These are phyloP conservation scores for Luffia ferchaultella DNA, from an alignment of 2,888 invertebrate species.

Conservation along the genomic window DNA sequence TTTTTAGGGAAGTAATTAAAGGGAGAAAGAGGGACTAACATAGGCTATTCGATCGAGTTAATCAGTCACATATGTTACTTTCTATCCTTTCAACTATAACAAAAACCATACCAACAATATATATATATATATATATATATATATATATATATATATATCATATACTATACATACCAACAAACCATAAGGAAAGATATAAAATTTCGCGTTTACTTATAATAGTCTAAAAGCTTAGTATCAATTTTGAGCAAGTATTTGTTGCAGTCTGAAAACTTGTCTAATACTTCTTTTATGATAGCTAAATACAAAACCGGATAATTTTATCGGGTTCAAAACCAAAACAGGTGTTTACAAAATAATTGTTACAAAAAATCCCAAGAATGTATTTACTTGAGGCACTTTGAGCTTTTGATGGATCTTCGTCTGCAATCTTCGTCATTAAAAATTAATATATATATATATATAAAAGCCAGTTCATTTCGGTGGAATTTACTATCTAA, in stretches of 20 bases:
- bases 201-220: no score
- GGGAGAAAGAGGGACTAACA: no score
- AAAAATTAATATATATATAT: slow-evolving; percentile 7
- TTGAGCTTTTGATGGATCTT: no score
- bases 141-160: no score
- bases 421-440: slow-evolving; percentile 1
- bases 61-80: no score
- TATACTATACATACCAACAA: no score
- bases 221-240: not conserved
- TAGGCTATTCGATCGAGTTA: no score
- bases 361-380: slow-evolving; percentile 6
- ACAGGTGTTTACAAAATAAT: slow-evolving; percentile 7
- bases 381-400: slow-evolving; percentile 7
- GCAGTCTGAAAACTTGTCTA: slow-evolving; percentile 1
- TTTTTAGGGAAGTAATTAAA: no score
- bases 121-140: no score
- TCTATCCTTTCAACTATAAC: no score
- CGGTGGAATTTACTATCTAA: slow-evolving; percentile 6
- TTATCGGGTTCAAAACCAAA: slow-evolving; percentile 2
- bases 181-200: no score
- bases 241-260: not conserved
- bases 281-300: slow-evolving; percentile 1
- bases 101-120: no score
- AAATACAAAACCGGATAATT: slow-evolving; percentile 3
- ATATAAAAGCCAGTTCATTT: slow-evolving; percentile 8